Evolutionary conservation across 2,888 invertebrate genomes (phyloP), one percentile per base, ranked within the genome.

Genomic region (Campoletis raptor): DNA sequence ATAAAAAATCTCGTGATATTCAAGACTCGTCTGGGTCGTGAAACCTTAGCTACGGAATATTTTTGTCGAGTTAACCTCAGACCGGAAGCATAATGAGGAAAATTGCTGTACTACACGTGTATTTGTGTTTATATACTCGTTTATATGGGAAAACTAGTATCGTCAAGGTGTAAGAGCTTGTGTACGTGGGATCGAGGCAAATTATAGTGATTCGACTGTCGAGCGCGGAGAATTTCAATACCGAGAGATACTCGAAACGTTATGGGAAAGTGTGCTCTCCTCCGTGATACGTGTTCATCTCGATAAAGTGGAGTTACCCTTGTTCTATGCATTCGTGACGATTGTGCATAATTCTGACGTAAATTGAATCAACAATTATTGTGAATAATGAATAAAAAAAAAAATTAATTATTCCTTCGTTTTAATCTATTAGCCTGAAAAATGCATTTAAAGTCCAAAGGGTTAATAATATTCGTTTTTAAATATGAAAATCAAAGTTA

Each of bases 361-460:
- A 30, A 70, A 57, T n/a, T 21, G 69, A 89, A 91, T 85, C 83
- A 92, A 92, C 92, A 91, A 91, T 37, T 67, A 48, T 37, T 36
- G 37, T 30, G 37, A 40, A 37, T 45, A 67, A 67, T 67, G 54
- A 37, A 36, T n/a, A 7, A 30, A 1, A 61, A 7, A 5, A 30
- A 61, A 61, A 30, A 30, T 61, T 15, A 12, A 30, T 61, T 15
- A 30, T 61, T 6, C 6, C 15, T 61, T 30, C 61, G 61, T 0
- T 30, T 61, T 61, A 61, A 61, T 30, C 3, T 15, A 64, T 64
- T 10, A 45, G 8, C 30, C 2, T 9, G 30, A 15, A 48, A 69
- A 70, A 48, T 21, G 21, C 2, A 45, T 30, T 12, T 30, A 57
- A 57, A 24, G 10, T 3, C 24, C 21, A 24, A 57, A 10, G 10